Evolutionary conservation across 2,888 invertebrate species (phyloP).

Genomic region (Ormyrus rosae): DNA sequence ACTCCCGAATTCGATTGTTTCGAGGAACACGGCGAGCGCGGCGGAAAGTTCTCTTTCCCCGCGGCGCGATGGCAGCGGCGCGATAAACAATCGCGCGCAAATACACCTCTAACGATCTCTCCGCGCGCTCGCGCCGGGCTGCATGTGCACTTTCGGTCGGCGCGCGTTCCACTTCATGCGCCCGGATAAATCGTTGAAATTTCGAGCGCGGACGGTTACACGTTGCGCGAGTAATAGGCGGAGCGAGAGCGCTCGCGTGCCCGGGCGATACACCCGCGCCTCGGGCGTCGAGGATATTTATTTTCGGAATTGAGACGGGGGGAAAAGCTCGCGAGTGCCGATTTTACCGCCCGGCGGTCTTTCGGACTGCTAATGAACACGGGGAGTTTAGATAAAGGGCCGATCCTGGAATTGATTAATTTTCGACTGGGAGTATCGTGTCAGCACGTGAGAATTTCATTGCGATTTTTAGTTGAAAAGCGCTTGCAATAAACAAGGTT

Average conservation of each 20-base stretch:
- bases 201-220: slow-evolving; percentile 63
- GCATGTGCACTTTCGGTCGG: slow-evolving; percentile 54
- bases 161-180: slow-evolving; percentile 40
- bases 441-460: no score
- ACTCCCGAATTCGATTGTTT: not conserved
- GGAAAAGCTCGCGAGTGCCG: not conserved
- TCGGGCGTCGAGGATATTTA: slow-evolving; percentile 24
- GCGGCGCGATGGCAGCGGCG: not conserved
- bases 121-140: slow-evolving; percentile 53
- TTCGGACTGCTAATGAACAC: not conserved
- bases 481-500: no score
- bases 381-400: not conserved
- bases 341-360: not conserved
- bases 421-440: no score
- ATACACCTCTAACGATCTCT: slow-evolving; percentile 31
- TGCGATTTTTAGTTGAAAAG: no score
- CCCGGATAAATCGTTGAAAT: slow-evolving; percentile 65
- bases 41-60: no score
- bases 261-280: not conserved
- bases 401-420: no score
- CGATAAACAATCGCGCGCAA: slow-evolving; percentile 42
- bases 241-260: slow-evolving; percentile 22
- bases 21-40: not conserved
- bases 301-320: slow-evolving; percentile 2
- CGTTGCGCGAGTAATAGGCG: slow-evolving; percentile 52